These are phyloP conservation scores for Toxotes lorentzi DNA, from an alignment of 2,797 vertebrate genomes.

Conservation along the genomic window DNA sequence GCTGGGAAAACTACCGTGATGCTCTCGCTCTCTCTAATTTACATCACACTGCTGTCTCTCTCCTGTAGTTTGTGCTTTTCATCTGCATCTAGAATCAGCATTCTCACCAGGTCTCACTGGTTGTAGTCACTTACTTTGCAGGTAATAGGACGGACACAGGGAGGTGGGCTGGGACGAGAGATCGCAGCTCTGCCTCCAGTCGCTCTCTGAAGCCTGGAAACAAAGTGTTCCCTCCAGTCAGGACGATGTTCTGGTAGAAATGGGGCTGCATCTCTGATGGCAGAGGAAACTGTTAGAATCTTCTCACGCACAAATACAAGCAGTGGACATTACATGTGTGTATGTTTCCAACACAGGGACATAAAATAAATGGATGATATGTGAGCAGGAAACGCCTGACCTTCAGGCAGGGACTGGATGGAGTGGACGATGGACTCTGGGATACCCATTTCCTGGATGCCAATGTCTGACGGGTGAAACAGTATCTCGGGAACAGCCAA, in stretches of 20 bases:
- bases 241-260: slow-evolving; percentile 96
- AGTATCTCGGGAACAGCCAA: slow-evolving; percentile 99
- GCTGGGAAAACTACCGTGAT: too few species aligned
- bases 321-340: too few species aligned
- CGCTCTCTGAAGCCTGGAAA: slow-evolving; percentile 95
- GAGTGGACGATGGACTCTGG: slow-evolving; percentile 95
- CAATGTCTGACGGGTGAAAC: slow-evolving; percentile 97
- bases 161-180: slow-evolving; percentile 93
- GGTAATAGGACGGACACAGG: slow-evolving; percentile 92
- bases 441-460: slow-evolving; percentile 98
- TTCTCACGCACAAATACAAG: background rate
- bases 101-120: too few species aligned
- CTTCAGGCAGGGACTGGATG: slow-evolving; percentile 94
- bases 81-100: too few species aligned
- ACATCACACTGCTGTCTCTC: too few species aligned
- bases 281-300: slow-evolving; percentile 2
- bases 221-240: slow-evolving; percentile 94
- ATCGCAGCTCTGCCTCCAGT: slow-evolving; percentile 93
- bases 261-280: slow-evolving; percentile 97
- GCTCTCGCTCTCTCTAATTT: too few species aligned
- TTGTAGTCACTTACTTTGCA: slow-evolving; percentile 87
- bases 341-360: background rate
- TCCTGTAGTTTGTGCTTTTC: too few species aligned
- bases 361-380: background rate
- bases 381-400: slow-evolving; percentile 68